Evolutionary conservation across 2,797 vertebrate species (phyloP), one percentile per base, ranked within the genome.

Genomic region (Rhinella marina): DNA sequence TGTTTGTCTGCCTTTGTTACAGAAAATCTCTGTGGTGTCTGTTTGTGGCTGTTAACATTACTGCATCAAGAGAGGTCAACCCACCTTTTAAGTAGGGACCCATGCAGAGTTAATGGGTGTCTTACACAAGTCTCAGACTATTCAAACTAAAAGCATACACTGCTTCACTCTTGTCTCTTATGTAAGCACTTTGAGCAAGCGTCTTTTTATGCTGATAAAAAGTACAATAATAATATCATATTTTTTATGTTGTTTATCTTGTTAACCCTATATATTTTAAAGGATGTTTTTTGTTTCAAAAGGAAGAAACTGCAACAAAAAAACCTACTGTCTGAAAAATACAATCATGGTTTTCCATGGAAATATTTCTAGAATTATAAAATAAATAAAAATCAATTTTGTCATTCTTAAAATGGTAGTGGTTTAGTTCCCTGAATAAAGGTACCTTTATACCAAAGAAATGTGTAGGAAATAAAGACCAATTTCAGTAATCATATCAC

Each of bases 91-190:
- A 66, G 32, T 61, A 61, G 25, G 27, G 56, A 80, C 27, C 29
- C 79, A 48, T 64, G 79, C 32, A 62, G 79, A 81, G 59, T 62
- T 81, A 62, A 81, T 81, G 32, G 16, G 79, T 80, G 21, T 80
- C 25, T 61, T 59, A 41, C 41, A 41, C 0, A 56, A 59, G 17
- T 79, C 59, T 80, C 56, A 21, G 29, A 81, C 19, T 2, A 41
- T 62, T 61, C 11, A 62, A 81, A 48, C 57, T 62, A 81, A 81
- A 62, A 81, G 57, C 5, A 21, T 41, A 81, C 19, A 32, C 13
- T 25, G 10, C 16, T 80, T 81, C 16, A n/a, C 61, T 59, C 57
- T 29, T 61, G 19, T 29, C 29, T 61, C 12, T 32, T 81, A 61
- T 81, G 12, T 62, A 41, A 81, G 13, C 17, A 61, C 62, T 81